Evolutionary conservation across 92 coral and sea anemone genomes (phyloP), one percentile per base, ranked within the genome.

Genomic region (Bergia puertoricense): DNA sequence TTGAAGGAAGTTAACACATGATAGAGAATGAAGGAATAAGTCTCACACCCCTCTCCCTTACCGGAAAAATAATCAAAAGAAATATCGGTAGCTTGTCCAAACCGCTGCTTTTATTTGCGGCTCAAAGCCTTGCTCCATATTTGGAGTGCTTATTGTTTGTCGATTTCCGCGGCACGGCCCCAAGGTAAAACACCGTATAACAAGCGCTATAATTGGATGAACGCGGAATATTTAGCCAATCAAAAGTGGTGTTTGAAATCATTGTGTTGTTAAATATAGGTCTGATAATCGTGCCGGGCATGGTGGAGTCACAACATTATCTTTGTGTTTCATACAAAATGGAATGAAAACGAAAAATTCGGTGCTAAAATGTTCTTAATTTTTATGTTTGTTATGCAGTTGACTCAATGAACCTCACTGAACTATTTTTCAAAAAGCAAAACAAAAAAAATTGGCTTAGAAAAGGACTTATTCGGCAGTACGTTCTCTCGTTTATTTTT

Each of bases 31-130:
- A 71, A 16, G 73, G 44, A 45, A 51, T 54, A 83, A 71, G 72
- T 50, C 87, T 71, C 15, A 46, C 40, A 69, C 77, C 46, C 77
- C 66, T 11, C 67, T 46, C 65, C 66, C 51, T 36, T 0, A 18
- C 87, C 87, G 87, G 87, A 84, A 84, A 43, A 84, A 50, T 65
- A 84, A 20, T 38, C 46, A 84, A 36, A n/a, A 16, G 78, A 69
- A 84, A 84, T 84, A 51, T 44, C 87, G 46, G 48, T 68, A 45
- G 66, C 39, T 84, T 69, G 5, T 48, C 67, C 46, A 71, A 84
- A 84, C 68, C 75, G 79, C 87, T 84, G 87, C 68, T 84, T 84
- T 84, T 84, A 84, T 84, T 81, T 72, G 78, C 66, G 67, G 85
- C 85, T 38, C 75, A 43, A 65, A 36, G 9, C 16, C 40, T 42